phyloP scores from a whole-genome alignment of 2,888 invertebrate species.

The Mythimna loreyi region DNA sequence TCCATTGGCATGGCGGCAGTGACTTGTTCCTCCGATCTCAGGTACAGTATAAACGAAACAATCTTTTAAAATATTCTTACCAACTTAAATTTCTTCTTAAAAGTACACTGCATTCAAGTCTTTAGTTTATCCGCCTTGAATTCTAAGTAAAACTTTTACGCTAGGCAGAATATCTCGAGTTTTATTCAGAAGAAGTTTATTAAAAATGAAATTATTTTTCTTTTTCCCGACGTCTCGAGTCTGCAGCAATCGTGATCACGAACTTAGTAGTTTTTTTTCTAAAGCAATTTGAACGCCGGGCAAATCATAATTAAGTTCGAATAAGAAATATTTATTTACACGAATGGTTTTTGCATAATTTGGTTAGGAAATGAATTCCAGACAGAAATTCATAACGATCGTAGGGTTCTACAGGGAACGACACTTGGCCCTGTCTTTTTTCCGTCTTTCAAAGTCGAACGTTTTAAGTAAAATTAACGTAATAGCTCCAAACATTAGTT shows the following conservation, averaged over 20 bases:
- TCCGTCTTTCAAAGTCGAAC: constrained; percentile 12
- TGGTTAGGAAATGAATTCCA: constrained; percentile 12
- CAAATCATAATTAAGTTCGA: constrained; percentile 40
- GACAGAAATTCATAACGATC: not conserved
- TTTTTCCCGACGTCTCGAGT: constrained; percentile 46
- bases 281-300: constrained; percentile 29
- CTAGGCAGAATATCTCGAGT: constrained; percentile 34
- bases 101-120: constrained; percentile 17
- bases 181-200: constrained; percentile 47
- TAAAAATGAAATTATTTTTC: constrained; percentile 35
- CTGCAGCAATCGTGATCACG: constrained; percentile 49
- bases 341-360: constrained; percentile 16
- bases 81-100: constrained; percentile 8
- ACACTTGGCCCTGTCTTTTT: constrained; percentile 6
- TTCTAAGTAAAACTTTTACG: constrained; percentile 31
- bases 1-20: constrained; percentile 56
- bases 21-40: constrained; percentile 52
- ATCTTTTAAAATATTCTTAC: constrained; percentile 15
- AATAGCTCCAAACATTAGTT: constrained; percentile 31
- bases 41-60: constrained; percentile 48
- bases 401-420: constrained; percentile 7
- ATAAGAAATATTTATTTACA: constrained; percentile 28
- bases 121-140: constrained; percentile 15
- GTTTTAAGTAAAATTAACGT: constrained; percentile 33
- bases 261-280: constrained; percentile 35